Percentiles rank a stretch among this genome's conserved stretches.
phyloP scores from a whole-genome alignment of 2,797 vertebrate species.

The Neosalanx taihuensis region DNA sequence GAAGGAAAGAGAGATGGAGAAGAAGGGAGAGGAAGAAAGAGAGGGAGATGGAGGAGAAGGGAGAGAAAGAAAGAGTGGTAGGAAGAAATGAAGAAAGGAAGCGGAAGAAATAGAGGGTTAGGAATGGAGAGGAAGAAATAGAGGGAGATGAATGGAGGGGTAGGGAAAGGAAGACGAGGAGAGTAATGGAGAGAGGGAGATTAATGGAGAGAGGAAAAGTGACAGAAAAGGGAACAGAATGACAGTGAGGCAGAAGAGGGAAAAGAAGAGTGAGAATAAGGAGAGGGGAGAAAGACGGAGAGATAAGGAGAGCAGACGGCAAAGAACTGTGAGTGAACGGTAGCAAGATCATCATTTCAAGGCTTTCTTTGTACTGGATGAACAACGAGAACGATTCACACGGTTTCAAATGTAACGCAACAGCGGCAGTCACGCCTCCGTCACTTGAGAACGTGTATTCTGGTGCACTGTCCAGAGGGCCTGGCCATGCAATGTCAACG shows the following conservation, averaged over 20 bases:
- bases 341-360: neutral
- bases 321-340: neutral
- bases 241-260: neutral
- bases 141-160: too few relatives aligned
- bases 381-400: constrained; percentile 19
- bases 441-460: neutral
- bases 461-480: constrained; percentile 7
- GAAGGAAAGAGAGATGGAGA: constrained; percentile 6
- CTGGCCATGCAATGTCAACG: constrained; percentile 41
- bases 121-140: too few relatives aligned
- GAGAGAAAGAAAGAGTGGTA: too few relatives aligned
- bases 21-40: too few relatives aligned
- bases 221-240: neutral
- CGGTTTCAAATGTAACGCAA: neutral
- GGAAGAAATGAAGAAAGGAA: neutral
- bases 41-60: too few relatives aligned
- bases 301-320: constrained; percentile 1
- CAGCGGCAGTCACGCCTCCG: neutral
- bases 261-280: constrained; percentile 1
- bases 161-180: too few relatives aligned
- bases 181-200: too few relatives aligned
- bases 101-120: too few relatives aligned
- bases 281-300: neutral
- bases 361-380: neutral
- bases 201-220: neutral